A percentile compares a stretch with the other conserved stretches of the same genome.
Conservation (phyloP, 1,140 invertebrate species). For the Formica exsecta region DNA sequence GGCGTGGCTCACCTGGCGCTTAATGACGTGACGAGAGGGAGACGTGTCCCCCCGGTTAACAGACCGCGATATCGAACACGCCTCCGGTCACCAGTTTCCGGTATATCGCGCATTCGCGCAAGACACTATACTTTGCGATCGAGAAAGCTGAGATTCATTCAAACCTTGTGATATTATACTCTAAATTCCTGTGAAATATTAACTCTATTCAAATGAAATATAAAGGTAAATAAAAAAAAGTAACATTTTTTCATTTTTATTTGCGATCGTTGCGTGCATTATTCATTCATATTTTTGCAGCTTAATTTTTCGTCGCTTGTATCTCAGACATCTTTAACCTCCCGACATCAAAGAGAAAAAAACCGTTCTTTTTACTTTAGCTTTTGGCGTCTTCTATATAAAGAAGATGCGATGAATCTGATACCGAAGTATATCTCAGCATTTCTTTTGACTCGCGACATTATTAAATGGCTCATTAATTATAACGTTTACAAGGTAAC, state of each 20-base stretch:
- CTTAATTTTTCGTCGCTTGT: not conserved
- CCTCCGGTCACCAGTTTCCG: conserved; percentile 25
- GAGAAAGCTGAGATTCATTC: not conserved
- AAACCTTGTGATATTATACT: not conserved
- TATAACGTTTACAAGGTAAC: conserved; percentile 44
- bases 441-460: conserved; percentile 36
- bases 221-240: not conserved
- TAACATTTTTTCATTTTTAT: not conserved
- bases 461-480: conserved; percentile 54
- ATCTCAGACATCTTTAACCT: not conserved
- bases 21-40: conserved; percentile 67
- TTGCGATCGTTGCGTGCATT: not conserved
- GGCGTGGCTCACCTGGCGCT: conserved; percentile 32
- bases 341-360: conserved; percentile 7
- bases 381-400: conserved; percentile 17
- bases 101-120: conserved; percentile 32
- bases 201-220: not conserved
- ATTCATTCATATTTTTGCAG: not conserved
- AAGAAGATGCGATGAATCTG: conserved; percentile 9
- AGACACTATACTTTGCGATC: conserved; percentile 57
- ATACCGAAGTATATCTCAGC: conserved; percentile 17
- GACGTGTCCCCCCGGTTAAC: conserved; percentile 71
- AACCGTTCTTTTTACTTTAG: not conserved
- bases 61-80: conserved; percentile 61
- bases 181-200: not conserved